These are phyloP conservation scores for Monodelphis domestica DNA, from an alignment of 2,797 vertebrate genomes.

Conservation along the genomic window DNA sequence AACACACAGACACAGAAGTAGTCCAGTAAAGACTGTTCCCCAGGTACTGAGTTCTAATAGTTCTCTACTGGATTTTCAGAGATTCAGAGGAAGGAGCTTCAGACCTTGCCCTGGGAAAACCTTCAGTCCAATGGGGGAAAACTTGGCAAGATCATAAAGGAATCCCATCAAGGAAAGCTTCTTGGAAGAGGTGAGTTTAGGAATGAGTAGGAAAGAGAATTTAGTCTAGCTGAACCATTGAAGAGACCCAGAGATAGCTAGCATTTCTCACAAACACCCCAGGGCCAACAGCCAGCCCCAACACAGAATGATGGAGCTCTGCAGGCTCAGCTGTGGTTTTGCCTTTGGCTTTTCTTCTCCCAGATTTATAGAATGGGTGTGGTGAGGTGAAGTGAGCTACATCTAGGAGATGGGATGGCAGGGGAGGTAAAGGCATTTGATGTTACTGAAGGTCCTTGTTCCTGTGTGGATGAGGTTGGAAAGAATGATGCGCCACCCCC, in stretches of 20 bases:
- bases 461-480: neutral
- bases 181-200: neutral
- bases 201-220: neutral
- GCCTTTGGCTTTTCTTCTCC: no score
- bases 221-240: neutral
- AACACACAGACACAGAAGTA: neutral
- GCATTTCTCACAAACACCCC: neutral
- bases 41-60: neutral
- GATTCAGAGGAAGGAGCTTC: neutral
- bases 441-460: neutral
- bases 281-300: neutral
- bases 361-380: neutral
- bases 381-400: neutral
- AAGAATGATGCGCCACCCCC: neutral
- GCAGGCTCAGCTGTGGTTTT: neutral
- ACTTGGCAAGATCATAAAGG: neutral
- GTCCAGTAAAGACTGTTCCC: neutral
- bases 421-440: neutral
- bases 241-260: neutral
- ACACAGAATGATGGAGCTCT: neutral
- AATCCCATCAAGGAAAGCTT: neutral
- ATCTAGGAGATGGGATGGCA: neutral
- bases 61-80: neutral
- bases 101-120: neutral
- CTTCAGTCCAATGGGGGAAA: neutral